Base-by-base conservation (phyloP, 2,888 invertebrate genomes). In the Tinea pellionella region DNA sequence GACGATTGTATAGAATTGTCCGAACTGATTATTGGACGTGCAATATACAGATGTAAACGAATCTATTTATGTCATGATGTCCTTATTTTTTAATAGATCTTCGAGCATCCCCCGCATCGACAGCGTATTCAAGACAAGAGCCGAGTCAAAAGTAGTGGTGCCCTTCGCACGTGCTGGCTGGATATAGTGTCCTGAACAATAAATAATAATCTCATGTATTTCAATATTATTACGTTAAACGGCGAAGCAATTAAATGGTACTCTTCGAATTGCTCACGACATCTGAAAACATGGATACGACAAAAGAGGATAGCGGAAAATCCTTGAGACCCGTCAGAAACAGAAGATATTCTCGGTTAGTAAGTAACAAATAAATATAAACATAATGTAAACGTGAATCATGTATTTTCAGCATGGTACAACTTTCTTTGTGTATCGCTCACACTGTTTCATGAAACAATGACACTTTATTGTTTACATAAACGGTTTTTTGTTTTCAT, bases 281-380 rank as follows among this genome's bases (percentile, higher is more conserved):
- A 12, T 24, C 53, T 18, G 24, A 53, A 19, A 30, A 59, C 51
- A 59, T 43, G 32, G 59, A 53, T 64, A 69, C 74, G 64, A 71
- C 72, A 62, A 89, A 85, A 68, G 77, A 78, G 64, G 85, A 81
- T 64, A 72, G 73, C 66, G 88, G 84, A 68, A 89, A 89, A 74
- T 76, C 89, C 64, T 81, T 88, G 70, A 89, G 92, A 65, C 92
- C 92, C 61, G 89, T 92, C 65, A 89, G 93, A 72, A 93, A 90
- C 88, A 91, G 92, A 70, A 88, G 92, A 71, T 91, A 92, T 77
- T 92, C 90, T 85, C 90, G 92, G 92, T 92, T 77, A 84, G 90
- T 55, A 55, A 16, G 15, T 47, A 42, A n/a, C n/a, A n/a, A n/a
- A n/a, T n/a, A n/a, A n/a, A n/a, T 2, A 1, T 47, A 47, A 2